phyloP scores from a whole-genome alignment of 1,140 invertebrate genomes.

The Andrena cerasifolii region DNA sequence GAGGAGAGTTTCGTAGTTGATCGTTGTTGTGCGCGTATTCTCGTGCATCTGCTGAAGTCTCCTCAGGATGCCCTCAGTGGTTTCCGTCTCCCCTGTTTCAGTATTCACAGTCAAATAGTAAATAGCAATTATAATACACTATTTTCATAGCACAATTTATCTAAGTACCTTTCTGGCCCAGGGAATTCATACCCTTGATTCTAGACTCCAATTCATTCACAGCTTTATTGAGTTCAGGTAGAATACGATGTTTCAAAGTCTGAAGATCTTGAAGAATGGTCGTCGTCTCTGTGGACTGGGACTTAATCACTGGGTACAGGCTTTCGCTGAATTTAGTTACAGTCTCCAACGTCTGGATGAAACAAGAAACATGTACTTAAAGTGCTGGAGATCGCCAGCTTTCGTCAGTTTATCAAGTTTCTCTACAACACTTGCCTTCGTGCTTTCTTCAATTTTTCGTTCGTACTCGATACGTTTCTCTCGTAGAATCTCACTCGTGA shows the following conservation, averaged over 20 bases:
- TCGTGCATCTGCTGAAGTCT: conserved; percentile 86
- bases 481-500: conserved; percentile 85
- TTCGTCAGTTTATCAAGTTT: neutral
- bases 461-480: conserved; percentile 87
- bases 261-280: conserved; percentile 85
- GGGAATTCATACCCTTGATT: conserved; percentile 85
- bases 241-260: conserved; percentile 84
- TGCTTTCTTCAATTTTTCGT: conserved; percentile 88
- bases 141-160: neutral
- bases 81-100: conserved; percentile 60
- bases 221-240: conserved; percentile 85
- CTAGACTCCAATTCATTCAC: conserved; percentile 88
- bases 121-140: neutral
- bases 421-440: conserved; percentile 83
- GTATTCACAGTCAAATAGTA: neutral
- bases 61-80: conserved; percentile 83
- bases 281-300: conserved; percentile 84
- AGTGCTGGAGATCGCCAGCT: neutral
- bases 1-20: conserved; percentile 89
- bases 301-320: conserved; percentile 90
- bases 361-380: conserved; percentile 1
- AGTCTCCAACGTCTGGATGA: conserved; percentile 88
- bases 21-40: conserved; percentile 86
- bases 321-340: conserved; percentile 89
- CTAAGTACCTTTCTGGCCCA: conserved; percentile 78